Evolutionary conservation across 2,888 invertebrate genomes (phyloP).

Genomic region (Epsilonema sp.): DNA sequence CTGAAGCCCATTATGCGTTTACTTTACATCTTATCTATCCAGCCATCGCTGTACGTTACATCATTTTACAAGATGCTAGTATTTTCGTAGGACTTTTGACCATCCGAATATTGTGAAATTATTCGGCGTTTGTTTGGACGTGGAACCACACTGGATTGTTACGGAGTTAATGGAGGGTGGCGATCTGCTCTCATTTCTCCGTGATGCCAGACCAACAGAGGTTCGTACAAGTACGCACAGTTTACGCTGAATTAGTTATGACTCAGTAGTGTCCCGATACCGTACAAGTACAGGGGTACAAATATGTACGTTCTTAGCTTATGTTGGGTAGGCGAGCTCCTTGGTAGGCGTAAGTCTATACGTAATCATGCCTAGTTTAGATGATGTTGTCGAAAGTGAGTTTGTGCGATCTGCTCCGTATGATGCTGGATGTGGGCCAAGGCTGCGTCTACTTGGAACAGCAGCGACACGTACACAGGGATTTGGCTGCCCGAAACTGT

Average conservation of each 20-base stretch:
- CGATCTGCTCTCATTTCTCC: conserved; percentile 69
- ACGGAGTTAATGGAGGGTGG: conserved; percentile 96
- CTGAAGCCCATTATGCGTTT: too few relatives aligned
- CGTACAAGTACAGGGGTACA: too few relatives aligned
- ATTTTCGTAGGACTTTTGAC: conserved; percentile 84
- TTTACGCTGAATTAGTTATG: too few relatives aligned
- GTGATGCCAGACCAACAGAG: conserved; percentile 54
- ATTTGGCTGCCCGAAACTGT: conserved; percentile 86
- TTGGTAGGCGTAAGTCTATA: too few relatives aligned
- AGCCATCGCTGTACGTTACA: too few relatives aligned
- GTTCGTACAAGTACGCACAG: too few relatives aligned
- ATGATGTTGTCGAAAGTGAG: conserved; percentile 37
- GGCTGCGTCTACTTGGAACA: conserved; percentile 89
- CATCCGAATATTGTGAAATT: conserved; percentile 82
- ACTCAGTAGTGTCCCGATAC: not conserved
- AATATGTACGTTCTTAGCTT: too few relatives aligned
- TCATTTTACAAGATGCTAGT: too few relatives aligned
- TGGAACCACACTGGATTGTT: conserved; percentile 75
- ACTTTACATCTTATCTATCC: too few relatives aligned
- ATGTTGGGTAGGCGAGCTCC: too few relatives aligned
- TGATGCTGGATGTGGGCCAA: conserved; percentile 83
- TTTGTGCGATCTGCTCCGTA: conserved; percentile 61
- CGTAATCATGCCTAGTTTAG: conserved; percentile 5
- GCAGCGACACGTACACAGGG: conserved; percentile 82
- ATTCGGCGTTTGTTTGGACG: conserved; percentile 78